Conservation (phyloP, 1,140 invertebrate species). For the Zaprionus gabonicus region DNA sequence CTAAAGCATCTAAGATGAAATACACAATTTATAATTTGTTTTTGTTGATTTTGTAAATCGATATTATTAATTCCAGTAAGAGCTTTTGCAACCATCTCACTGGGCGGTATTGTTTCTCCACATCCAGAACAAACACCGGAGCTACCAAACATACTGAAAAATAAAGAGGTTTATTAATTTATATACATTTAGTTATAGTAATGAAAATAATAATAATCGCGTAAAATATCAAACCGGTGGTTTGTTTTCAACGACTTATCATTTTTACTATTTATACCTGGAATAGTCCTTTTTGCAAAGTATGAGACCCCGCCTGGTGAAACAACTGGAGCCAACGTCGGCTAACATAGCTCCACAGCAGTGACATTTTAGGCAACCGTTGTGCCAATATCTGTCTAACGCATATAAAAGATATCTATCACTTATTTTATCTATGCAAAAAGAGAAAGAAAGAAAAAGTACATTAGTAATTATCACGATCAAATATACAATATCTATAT, state of each 20-base stretch:
- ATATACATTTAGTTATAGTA: neutral
- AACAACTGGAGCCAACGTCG: slow-evolving; percentile 95
- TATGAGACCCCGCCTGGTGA: slow-evolving; percentile 95
- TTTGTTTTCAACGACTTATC: neutral
- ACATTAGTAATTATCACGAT: slow-evolving; percentile 12
- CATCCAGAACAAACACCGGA: slow-evolving; percentile 94
- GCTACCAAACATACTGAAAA: slow-evolving; percentile 94
- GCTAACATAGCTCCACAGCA: slow-evolving; percentile 93
- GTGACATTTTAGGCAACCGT: slow-evolving; percentile 95
- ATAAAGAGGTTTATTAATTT: slow-evolving; percentile 12
- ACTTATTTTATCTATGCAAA: slow-evolving; percentile 89
- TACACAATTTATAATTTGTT: slow-evolving; percentile 86
- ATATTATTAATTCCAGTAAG: slow-evolving; percentile 84
- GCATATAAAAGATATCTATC: slow-evolving; percentile 95
- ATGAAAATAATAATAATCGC: neutral
- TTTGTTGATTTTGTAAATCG: slow-evolving; percentile 84
- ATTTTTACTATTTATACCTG: slow-evolving; percentile 88
- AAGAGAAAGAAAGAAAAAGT: slow-evolving; percentile 24
- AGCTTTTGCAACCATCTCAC: slow-evolving; percentile 95
- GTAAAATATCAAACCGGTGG: neutral
- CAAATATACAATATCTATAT: neutral
- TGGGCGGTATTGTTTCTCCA: slow-evolving; percentile 94
- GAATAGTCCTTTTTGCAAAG: slow-evolving; percentile 97
- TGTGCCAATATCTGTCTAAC: slow-evolving; percentile 96
- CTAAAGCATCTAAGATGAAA: slow-evolving; percentile 98